Percentiles rank a stretch among this genome's conserved stretches.
phyloP scores from a whole-genome alignment of 2,888 invertebrate species.

The Epirrhoe tristata region DNA sequence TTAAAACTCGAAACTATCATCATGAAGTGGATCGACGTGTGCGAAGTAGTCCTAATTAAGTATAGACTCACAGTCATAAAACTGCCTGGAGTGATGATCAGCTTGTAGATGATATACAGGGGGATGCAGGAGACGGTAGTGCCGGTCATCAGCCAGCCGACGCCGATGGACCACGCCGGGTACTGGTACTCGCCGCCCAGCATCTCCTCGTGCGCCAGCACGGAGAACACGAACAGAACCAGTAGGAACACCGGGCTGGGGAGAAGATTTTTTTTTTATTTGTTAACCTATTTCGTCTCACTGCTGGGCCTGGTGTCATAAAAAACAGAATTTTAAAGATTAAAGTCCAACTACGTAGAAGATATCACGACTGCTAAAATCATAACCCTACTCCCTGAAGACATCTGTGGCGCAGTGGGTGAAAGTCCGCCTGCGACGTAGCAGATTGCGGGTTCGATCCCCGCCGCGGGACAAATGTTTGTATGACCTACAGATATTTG shows the following conservation, averaged over 20 bases:
- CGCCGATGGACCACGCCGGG: slow-evolving; percentile 92
- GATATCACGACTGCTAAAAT: not conserved
- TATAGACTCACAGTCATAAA: slow-evolving; percentile 55
- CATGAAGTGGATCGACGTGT: too few species aligned
- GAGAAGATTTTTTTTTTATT: not conserved
- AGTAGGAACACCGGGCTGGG: slow-evolving; percentile 92
- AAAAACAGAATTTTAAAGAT: too few species aligned
- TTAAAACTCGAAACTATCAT: too few species aligned
- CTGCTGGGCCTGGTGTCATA: too few species aligned
- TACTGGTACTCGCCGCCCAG: slow-evolving; percentile 90
- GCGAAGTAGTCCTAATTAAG: too few species aligned
- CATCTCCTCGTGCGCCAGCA: slow-evolving; percentile 93
- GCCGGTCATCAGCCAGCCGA: slow-evolving; percentile 93
- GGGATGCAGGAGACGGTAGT: slow-evolving; percentile 95
- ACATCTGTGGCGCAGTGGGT: too few species aligned
- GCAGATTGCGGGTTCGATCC: too few species aligned
- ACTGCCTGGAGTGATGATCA: slow-evolving; percentile 88
- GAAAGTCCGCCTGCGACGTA: too few species aligned
- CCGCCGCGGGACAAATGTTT: too few species aligned
- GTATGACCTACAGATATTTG: too few species aligned
- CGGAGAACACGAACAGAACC: slow-evolving; percentile 93
- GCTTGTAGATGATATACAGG: slow-evolving; percentile 92
- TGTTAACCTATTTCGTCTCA: not conserved
- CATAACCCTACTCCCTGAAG: too few species aligned
- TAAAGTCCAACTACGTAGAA: too few species aligned